A percentile compares a stretch with the other conserved stretches of the same genome.
Evolutionary conservation across 1,140 invertebrate species (phyloP).

Genomic region (Telenomus remus): DNA sequence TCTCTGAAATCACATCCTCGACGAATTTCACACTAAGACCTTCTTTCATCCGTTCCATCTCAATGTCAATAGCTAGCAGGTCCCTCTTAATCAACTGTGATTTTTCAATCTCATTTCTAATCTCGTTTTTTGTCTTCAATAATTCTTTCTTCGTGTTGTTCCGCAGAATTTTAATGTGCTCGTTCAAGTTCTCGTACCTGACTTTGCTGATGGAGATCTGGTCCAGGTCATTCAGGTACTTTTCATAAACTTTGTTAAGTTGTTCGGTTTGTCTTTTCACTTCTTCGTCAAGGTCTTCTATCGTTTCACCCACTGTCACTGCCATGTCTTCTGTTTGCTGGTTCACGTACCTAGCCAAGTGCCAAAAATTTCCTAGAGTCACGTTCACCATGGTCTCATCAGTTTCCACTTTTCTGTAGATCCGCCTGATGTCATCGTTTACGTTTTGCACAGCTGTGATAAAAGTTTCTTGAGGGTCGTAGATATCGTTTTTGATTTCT

Average conservation of each 20-base stretch:
- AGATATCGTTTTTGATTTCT: too few species aligned
- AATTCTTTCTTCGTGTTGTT: conserved; percentile 7
- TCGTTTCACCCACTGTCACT: neutral
- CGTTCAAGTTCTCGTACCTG: neutral
- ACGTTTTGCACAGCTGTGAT: conserved; percentile 1
- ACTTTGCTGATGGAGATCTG: conserved; percentile 1
- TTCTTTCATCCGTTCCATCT: too few species aligned
- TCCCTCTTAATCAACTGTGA: too few species aligned
- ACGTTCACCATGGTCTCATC: conserved; percentile 6
- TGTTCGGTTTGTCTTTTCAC: neutral
- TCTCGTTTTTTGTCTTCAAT: conserved; percentile 6
- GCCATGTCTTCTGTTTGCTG: neutral
- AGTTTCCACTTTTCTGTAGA: conserved; percentile 23
- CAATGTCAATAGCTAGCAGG: too few species aligned
- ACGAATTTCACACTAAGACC: neutral
- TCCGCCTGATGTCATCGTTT: neutral
- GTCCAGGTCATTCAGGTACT: neutral
- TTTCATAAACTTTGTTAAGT: neutral
- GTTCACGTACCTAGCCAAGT: neutral
- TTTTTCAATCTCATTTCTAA: conserved; percentile 6
- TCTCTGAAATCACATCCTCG: neutral
- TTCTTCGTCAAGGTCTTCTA: neutral
- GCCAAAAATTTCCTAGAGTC: conserved; percentile 5
- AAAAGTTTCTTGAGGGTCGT: neutral
- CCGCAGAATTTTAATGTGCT: conserved; percentile 10